A percentile compares a stretch with the other conserved stretches of the same genome.
These are phyloP conservation scores for Lethenteron reissneri DNA, from an alignment of 2,113 vertebrate species.

Conservation along the genomic window DNA sequence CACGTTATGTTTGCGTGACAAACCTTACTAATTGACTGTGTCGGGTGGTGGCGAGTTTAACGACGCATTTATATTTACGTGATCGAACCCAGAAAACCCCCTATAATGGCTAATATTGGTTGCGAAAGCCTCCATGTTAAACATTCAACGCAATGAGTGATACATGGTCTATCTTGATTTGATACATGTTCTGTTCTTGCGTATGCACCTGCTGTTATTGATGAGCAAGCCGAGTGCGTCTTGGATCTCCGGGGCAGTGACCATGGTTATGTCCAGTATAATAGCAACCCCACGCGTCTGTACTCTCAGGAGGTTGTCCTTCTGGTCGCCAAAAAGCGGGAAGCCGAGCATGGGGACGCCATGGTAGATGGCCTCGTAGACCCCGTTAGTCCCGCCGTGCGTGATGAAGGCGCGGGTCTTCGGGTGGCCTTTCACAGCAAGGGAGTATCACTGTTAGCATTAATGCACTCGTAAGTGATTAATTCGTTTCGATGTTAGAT, in stretches of 20 bases:
- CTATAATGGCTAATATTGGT: too few species aligned
- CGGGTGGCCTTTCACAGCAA: constrained; percentile 31
- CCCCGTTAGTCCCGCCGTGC: constrained; percentile 53
- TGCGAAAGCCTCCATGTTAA: too few species aligned
- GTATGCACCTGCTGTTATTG: constrained; percentile 32
- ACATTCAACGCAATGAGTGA: too few species aligned
- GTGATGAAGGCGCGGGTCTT: constrained; percentile 51
- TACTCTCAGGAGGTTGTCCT: constrained; percentile 38
- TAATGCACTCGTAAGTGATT: too few species aligned
- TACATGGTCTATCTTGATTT: too few species aligned
- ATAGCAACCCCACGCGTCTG: constrained; percentile 36
- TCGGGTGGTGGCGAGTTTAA: too few species aligned
- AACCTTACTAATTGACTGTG: too few species aligned
- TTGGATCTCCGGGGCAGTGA: constrained; percentile 28
- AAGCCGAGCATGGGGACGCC: constrained; percentile 49
- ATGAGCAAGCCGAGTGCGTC: constrained; percentile 36
- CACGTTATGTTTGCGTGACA: too few species aligned
- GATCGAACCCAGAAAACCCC: too few species aligned
- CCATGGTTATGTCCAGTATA: constrained; percentile 26
- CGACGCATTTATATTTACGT: too few species aligned
- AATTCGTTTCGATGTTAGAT: too few species aligned
- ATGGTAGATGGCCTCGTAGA: constrained; percentile 65
- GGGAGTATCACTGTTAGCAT: neutral
- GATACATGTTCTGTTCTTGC: too few species aligned
- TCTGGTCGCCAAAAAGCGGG: constrained; percentile 50